These are phyloP conservation scores for Chaetodon auriga DNA, from an alignment of 2,113 vertebrate species.

Conservation along the genomic window DNA sequence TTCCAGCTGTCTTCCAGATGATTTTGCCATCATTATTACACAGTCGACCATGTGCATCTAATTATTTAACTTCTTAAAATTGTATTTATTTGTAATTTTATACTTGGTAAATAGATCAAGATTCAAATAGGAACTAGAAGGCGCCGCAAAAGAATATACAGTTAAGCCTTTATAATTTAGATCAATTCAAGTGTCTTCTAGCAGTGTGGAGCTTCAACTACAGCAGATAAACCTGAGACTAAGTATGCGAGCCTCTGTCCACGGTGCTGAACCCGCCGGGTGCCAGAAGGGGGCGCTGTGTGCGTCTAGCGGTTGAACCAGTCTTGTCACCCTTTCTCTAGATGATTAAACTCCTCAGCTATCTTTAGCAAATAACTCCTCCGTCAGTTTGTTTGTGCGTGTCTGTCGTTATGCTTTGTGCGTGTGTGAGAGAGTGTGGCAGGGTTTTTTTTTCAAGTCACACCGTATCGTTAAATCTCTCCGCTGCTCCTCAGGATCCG, in stretches of 20 bases:
- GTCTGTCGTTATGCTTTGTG: background rate
- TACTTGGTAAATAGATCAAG: background rate
- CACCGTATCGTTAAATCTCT: constrained; percentile 63
- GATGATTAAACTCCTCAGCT: background rate
- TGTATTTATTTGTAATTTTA: background rate
- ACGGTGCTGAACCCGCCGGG: constrained; percentile 43
- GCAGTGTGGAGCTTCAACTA: background rate
- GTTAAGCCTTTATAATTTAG: background rate
- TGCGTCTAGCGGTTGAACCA: background rate
- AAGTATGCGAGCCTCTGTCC: constrained; percentile 28
- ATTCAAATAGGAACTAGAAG: background rate
- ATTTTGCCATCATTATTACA: constrained; percentile 25
- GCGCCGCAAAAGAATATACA: rapidly evolving
- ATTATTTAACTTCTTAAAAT: background rate
- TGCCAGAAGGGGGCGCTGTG: constrained; percentile 39
- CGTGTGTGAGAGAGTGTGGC: background rate
- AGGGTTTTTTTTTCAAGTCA: background rate
- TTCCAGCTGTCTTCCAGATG: constrained; percentile 50
- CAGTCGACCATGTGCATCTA: constrained; percentile 10
- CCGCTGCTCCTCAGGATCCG: constrained; percentile 54
- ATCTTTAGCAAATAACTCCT: background rate
- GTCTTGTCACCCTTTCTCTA: background rate
- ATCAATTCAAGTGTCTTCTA: background rate
- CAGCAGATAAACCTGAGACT: background rate
- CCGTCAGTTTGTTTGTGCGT: background rate